A percentile compares a stretch with the other conserved stretches of the same genome.
Conservation (phyloP, 2,113 vertebrate genomes). For the Catharus bicknelli region DNA sequence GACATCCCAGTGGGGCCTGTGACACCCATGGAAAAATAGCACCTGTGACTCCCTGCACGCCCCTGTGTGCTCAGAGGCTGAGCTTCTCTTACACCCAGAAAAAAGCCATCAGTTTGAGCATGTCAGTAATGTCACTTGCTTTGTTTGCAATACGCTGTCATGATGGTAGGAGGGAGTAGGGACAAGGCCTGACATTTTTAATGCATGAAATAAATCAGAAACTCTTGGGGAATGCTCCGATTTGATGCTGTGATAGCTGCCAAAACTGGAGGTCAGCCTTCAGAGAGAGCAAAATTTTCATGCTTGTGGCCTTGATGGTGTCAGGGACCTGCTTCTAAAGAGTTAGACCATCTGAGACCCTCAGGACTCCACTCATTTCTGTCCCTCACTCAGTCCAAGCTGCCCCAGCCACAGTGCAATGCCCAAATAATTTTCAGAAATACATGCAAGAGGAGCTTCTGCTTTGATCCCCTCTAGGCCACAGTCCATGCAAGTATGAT, state of each 20-base stretch:
- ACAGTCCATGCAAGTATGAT: background rate
- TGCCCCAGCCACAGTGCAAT: background rate
- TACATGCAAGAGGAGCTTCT: background rate
- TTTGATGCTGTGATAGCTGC: background rate
- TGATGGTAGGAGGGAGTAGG: background rate
- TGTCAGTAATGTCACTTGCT: background rate
- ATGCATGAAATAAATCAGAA: background rate
- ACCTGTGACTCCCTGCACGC: background rate
- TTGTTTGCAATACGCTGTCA: background rate
- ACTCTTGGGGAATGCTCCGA: background rate
- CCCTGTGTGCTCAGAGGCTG: background rate
- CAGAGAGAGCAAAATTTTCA: background rate
- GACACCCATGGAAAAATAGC: background rate
- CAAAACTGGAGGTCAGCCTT: background rate
- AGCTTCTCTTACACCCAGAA: background rate
- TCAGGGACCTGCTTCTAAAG: background rate
- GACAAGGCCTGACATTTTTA: background rate
- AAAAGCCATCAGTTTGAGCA: fast-evolving
- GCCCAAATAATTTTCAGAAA: background rate
- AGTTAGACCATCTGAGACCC: background rate
- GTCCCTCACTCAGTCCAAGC: background rate
- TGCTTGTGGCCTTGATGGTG: background rate
- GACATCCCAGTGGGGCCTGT: fast-evolving
- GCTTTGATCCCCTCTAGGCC: background rate
- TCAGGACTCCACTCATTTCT: background rate